Conservation (phyloP, 2,797 vertebrate genomes). For the Martes flavigula region DNA sequence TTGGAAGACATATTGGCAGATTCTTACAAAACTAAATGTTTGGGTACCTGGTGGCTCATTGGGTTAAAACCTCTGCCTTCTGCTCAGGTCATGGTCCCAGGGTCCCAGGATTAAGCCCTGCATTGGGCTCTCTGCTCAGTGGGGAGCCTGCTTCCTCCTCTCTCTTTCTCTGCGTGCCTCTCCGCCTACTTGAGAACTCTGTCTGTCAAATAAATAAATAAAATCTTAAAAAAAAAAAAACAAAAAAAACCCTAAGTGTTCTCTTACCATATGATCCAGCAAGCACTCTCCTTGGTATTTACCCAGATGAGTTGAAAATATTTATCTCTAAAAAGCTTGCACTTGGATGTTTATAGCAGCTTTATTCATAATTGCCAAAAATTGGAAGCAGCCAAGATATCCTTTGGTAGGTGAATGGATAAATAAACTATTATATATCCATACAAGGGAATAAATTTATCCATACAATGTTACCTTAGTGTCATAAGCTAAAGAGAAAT, state of each 20-base stretch:
- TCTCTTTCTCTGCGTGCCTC: too few species aligned
- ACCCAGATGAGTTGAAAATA: background rate
- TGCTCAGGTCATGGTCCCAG: too few species aligned
- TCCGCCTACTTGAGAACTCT: too few species aligned
- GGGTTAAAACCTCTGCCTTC: too few species aligned
- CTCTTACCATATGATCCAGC: background rate
- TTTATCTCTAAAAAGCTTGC: background rate
- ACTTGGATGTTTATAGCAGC: background rate
- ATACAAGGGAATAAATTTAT: background rate
- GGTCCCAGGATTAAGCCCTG: too few species aligned
- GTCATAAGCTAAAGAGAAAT: background rate
- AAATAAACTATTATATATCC: background rate
- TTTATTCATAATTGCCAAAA: background rate
- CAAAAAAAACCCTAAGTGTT: background rate
- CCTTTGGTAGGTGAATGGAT: background rate
- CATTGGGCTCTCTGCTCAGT: too few species aligned
- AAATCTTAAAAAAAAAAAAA: too few species aligned
- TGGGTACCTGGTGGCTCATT: too few species aligned
- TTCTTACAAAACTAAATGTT: background rate
- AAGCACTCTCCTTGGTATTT: background rate
- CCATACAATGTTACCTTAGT: too few species aligned
- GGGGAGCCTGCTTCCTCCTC: too few species aligned
- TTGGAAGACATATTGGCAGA: background rate
- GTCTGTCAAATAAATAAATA: too few species aligned
- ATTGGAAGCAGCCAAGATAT: background rate